Evolutionary conservation across 2,797 vertebrate species (phyloP), one percentile per base, ranked within the genome.

Genomic region (Pogonophryne albipinna): DNA sequence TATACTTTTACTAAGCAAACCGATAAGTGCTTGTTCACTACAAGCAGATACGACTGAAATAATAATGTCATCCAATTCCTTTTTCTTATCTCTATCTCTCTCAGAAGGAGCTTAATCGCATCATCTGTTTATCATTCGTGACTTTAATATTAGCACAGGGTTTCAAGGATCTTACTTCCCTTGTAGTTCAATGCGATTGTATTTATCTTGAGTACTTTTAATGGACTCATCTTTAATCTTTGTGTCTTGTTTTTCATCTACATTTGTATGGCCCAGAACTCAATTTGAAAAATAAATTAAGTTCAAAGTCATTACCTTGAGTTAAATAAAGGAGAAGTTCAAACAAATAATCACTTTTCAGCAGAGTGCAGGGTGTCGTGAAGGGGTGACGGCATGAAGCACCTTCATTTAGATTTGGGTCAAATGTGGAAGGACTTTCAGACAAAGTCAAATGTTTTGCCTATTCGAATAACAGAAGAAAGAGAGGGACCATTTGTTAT

Each of bases 161-260:
- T 41, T 84, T 62, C 70, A 83, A 85, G 65, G 62, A 4, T 17
- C 46, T 31, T 45, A 63, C 4, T 50, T 52, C 19, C 15, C 19
- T 42, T 23, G 14, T 64, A 6, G 12, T 31, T 44, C 42, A 11
- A 16, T 76, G 15, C 10, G 0, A 56, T 62, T 74, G 74, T 71
- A 79, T 82, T 83, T 63, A 80, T 76, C 19, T 66, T 14, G 10
- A 79, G n/a, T 41, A 65, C 16, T 51, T 83, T 59, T 64, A 71
- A 80, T 61, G 73, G 53, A 19, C 27, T 78, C 71, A 38, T 5
- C 44, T 65, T 81, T 84, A 57, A 75, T 83, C 61, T 76, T 49
- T 73, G 15, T 60, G 20, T 58, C 62, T 14, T 59, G 55, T 23
- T 55, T 42, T 68, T 55, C 31, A 38, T 65, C 17, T 73, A 72